Conservation (phyloP, 2,888 invertebrate genomes). For the Zonitis immaculata region DNA sequence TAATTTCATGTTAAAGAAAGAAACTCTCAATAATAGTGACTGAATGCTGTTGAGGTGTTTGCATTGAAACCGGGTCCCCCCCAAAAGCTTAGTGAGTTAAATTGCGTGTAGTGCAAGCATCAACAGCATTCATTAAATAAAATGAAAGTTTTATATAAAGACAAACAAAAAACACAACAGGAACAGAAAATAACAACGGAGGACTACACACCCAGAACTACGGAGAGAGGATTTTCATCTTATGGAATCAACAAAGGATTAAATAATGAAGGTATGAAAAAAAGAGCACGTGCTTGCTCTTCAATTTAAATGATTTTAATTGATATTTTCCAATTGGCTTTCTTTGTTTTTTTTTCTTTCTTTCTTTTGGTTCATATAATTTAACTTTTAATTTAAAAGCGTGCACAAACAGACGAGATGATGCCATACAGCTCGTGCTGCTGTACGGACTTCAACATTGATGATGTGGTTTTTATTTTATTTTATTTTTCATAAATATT, state of each 20-base stretch:
- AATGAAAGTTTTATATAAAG: constrained; percentile 16
- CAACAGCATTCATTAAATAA: constrained; percentile 51
- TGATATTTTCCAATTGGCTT: too few relatives aligned
- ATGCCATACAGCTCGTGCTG: constrained; percentile 48
- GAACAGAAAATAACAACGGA: constrained; percentile 20
- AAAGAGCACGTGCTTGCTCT: constrained; percentile 63
- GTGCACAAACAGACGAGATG: constrained; percentile 50
- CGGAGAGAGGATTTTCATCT: constrained; percentile 26
- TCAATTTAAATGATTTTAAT: constrained; percentile 21
- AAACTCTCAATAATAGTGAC: constrained; percentile 26
- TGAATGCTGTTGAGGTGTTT: constrained; percentile 48
- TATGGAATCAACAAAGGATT: too few relatives aligned
- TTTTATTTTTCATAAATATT: neutral
- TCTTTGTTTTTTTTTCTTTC: neutral
- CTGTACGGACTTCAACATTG: constrained; percentile 37
- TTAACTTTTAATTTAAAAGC: constrained; percentile 41
- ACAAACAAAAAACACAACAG: neutral
- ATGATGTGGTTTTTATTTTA: neutral
- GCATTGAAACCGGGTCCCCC: constrained; percentile 43
- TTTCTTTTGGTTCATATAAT: constrained; percentile 1
- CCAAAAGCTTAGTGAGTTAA: constrained; percentile 39
- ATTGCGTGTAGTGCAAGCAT: constrained; percentile 49
- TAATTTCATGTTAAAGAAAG: too few relatives aligned
- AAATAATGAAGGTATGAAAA: constrained; percentile 20
- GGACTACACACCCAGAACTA: constrained; percentile 41